Base-by-base conservation (phyloP, 2,113 vertebrate genomes). In the Pseudorasbora parva region DNA sequence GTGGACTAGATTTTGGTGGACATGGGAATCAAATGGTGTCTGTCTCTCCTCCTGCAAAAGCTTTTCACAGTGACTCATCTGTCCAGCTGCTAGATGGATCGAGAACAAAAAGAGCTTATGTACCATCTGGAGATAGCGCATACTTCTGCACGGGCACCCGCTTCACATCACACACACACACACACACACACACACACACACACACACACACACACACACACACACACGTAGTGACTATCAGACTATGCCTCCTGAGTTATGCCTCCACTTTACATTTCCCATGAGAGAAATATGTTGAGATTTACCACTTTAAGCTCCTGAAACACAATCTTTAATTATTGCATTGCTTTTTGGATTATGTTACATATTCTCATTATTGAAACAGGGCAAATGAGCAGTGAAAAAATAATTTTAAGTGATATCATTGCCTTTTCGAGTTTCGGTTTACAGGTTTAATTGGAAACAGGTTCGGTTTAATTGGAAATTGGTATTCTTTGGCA, bases 81-180 rank as follows among this genome's bases (percentile, higher is more conserved):
- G 87, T 85, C 87, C 90, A 91, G 90, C 88, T 90, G 89, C 86
- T 85, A 75, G 45, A 78, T 66, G 41, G 78, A 62, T 85, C 41
- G 66, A 86, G 79, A 86, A 90, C 83, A 89, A 90, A 88, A 89
- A 88, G 77, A 25, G 37, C 84, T 86, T 85, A 77, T 89, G 87
- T 88, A 72, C 85, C 88, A 89, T 85, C 86, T 88, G 89, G 89
- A 82, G 90, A 89, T 72, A 51, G 75, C 83, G 64, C 78, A 25
- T 74, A 71, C 72, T 72, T 75, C 81, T 78, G 78, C 78, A 85
- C 56, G 30, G 78, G 27, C 71, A 77, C 56, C 69, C 19, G 59
- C 12, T n/a, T 82, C 45, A 19, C 78, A 77, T 27, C 51, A 12
- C 2, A 62, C 60, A n/a, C n/a, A n/a, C n/a, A n/a, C n/a, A n/a